These are phyloP conservation scores for Leptocoma aspasia DNA, from an alignment of 2,113 vertebrate genomes.

Conservation along the genomic window DNA sequence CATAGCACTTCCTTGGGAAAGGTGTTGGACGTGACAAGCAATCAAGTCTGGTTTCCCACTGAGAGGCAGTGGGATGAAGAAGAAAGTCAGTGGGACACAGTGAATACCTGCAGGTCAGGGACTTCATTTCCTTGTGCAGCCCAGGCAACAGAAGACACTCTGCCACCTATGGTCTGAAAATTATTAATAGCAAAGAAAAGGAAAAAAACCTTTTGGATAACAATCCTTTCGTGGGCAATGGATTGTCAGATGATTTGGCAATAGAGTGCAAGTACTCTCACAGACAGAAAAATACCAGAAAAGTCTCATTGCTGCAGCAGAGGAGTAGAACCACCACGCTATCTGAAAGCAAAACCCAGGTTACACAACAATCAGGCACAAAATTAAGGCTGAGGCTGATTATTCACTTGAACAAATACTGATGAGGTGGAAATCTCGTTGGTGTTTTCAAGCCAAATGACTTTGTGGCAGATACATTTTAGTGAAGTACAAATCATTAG, in stretches of 20 bases:
- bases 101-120: not conserved
- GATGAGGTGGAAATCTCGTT: not conserved
- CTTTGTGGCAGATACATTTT: not conserved
- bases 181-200: not conserved
- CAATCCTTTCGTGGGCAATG: not conserved
- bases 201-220: not conserved
- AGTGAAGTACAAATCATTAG: not conserved
- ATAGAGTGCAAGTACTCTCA: not conserved
- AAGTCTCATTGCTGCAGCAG: not conserved
- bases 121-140: not conserved
- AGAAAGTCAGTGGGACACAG: not conserved
- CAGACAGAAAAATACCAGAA: not conserved
- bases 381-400: not conserved
- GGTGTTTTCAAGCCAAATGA: not conserved
- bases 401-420: slow-evolving; percentile 13
- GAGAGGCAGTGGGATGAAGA: not conserved
- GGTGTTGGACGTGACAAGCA: not conserved
- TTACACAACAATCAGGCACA: not conserved
- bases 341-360: not conserved
- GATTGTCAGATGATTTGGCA: not conserved
- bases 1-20: not conserved
- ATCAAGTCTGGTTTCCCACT: not conserved
- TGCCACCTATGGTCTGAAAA: not conserved
- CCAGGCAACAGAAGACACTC: not conserved
- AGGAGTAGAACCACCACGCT: not conserved